Evolutionary conservation across 1,140 invertebrate species (phyloP).

Genomic region (Lordiphosa collinella): DNA sequence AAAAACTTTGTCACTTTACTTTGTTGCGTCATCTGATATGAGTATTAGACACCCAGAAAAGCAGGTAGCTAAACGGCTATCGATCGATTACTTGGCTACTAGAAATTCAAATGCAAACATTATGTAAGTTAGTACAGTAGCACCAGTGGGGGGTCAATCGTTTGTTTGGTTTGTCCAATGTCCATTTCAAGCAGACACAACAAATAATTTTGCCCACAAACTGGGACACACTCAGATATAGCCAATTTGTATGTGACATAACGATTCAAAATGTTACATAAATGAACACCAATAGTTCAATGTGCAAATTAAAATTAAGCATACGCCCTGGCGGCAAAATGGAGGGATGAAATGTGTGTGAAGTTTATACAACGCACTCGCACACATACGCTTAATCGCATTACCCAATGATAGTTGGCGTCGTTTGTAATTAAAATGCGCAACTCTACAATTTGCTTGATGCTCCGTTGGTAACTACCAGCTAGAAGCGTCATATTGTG

Average conservation of each 20-base stretch:
- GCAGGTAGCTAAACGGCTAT: slow-evolving; percentile 16
- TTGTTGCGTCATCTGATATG: slow-evolving; percentile 33
- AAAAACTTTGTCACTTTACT: background rate
- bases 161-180: slow-evolving; percentile 12
- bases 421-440: slow-evolving; percentile 54
- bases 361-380: slow-evolving; percentile 17
- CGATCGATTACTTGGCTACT: slow-evolving; percentile 28
- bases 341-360: slow-evolving; percentile 6
- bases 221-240: slow-evolving; percentile 13
- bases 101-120: slow-evolving; percentile 38
- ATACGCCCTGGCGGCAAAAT: slow-evolving; percentile 22
- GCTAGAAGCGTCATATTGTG: slow-evolving; percentile 10
- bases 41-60: background rate
- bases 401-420: slow-evolving; percentile 64
- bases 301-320: slow-evolving; percentile 67
- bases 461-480: background rate
- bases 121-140: slow-evolving; percentile 11
- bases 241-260: slow-evolving; percentile 49
- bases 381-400: slow-evolving; percentile 50
- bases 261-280: slow-evolving; percentile 66
- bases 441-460: slow-evolving; percentile 13
- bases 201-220: slow-evolving; percentile 62
- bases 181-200: slow-evolving; percentile 36
- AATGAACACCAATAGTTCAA: slow-evolving; percentile 60
- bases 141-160: slow-evolving; percentile 13